phyloP scores from a whole-genome alignment of 2,797 vertebrate genomes.

The Malurus leucopterus region DNA sequence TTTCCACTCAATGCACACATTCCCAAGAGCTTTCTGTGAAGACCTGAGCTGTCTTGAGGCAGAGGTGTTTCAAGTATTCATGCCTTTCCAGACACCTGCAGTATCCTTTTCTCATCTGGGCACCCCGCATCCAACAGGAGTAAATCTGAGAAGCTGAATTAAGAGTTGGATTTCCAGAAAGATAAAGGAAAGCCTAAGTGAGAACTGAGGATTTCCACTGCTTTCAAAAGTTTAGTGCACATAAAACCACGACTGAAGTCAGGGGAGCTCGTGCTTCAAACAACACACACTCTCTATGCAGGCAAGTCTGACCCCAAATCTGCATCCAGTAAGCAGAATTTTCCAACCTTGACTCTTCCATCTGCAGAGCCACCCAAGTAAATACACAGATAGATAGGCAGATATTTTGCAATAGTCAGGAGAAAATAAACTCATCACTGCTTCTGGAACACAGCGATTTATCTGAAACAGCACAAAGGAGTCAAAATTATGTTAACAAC shows the following conservation, averaged over 20 bases:
- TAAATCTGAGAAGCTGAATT: background rate
- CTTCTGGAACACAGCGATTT: background rate
- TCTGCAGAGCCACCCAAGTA: background rate
- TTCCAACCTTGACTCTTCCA: background rate
- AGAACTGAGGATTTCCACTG: background rate
- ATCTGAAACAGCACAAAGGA: background rate
- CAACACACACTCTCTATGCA: fast-evolving
- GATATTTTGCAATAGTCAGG: background rate
- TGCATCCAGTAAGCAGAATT: background rate
- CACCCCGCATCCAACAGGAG: background rate
- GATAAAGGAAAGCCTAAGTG: background rate
- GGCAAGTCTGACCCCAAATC: background rate
- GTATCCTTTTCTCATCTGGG: background rate
- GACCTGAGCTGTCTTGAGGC: background rate
- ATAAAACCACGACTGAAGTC: background rate
- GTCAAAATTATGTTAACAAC: background rate
- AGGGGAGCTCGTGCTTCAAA: background rate
- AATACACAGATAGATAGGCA: fast-evolving
- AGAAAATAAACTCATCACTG: background rate
- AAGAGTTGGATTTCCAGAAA: background rate
- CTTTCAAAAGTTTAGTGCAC: background rate
- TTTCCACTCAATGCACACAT: background rate
- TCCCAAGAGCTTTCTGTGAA: background rate
- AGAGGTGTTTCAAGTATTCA: background rate
- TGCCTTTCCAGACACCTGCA: background rate